A percentile compares a stretch with the other conserved stretches of the same genome.
Conservation (phyloP, 2,797 vertebrate genomes). For the Sebastes cheni region DNA sequence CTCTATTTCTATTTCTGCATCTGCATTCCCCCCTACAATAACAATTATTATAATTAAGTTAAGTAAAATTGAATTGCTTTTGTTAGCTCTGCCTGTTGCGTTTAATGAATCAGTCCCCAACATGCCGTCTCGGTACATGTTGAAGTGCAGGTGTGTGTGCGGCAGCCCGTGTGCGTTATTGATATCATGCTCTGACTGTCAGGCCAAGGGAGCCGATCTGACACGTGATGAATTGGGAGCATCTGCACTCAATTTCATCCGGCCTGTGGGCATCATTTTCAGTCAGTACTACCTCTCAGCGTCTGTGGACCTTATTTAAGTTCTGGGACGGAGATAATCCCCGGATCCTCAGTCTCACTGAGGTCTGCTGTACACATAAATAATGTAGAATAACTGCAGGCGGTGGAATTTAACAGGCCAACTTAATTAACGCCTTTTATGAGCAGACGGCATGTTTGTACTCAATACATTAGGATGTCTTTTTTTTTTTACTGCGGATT, state of each 20-base stretch:
- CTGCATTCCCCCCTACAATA: background rate
- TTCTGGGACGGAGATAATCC: slow-evolving; percentile 6
- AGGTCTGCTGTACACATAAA: background rate
- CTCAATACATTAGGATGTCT: background rate
- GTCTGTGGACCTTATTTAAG: slow-evolving; percentile 19
- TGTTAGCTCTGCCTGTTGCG: background rate
- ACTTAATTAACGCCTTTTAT: background rate
- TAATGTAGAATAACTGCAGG: slow-evolving; percentile 7
- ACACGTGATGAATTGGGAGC: slow-evolving; percentile 63
- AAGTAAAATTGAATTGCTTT: background rate
- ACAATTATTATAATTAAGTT: background rate
- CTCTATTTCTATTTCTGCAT: background rate
- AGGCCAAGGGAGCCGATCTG: slow-evolving; percentile 33
- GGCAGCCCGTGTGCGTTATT: background rate
- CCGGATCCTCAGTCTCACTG: slow-evolving; percentile 23
- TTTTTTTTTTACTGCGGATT: background rate
- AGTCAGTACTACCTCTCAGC: slow-evolving; percentile 50
- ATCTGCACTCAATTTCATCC: slow-evolving; percentile 39
- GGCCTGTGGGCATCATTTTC: slow-evolving; percentile 40
- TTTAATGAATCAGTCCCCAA: background rate
- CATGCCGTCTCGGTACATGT: background rate
- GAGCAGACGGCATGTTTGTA: background rate
- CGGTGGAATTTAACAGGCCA: background rate
- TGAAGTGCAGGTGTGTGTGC: background rate
- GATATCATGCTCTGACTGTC: slow-evolving; percentile 36